Conservation (phyloP, 2,797 vertebrate genomes). For the Lerista edwardsae region DNA sequence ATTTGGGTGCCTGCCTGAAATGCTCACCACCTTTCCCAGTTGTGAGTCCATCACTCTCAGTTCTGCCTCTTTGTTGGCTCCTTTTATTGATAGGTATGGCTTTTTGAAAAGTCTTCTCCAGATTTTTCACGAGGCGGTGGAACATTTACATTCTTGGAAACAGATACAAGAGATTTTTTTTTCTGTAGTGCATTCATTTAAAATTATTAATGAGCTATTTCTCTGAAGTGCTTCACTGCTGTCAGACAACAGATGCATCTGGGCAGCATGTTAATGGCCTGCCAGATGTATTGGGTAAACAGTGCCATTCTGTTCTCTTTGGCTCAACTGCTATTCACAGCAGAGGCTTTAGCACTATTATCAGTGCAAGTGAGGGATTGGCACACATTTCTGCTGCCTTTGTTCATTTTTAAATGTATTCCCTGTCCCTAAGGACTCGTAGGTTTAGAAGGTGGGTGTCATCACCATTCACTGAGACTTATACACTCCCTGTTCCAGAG, state of each 20-base stretch:
- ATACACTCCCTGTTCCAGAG: constrained; percentile 11
- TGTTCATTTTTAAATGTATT: constrained; percentile 51
- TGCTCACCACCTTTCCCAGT: constrained; percentile 54
- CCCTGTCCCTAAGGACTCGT: constrained; percentile 57
- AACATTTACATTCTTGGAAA: constrained; percentile 44
- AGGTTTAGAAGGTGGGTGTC: constrained; percentile 45
- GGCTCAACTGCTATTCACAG: constrained; percentile 39
- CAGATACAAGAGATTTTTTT: constrained; percentile 60
- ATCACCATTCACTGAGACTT: constrained; percentile 32
- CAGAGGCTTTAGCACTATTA: constrained; percentile 31
- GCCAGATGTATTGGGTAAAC: constrained; percentile 53
- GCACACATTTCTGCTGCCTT: constrained; percentile 46
- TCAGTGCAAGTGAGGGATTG: constrained; percentile 54
- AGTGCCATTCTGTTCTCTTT: constrained; percentile 53
- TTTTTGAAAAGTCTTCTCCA: constrained; percentile 34
- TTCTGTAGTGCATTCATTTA: constrained; percentile 36
- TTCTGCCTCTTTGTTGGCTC: constrained; percentile 48
- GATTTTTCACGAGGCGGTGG: constrained; percentile 36
- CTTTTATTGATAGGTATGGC: background rate
- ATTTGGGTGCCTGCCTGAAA: constrained; percentile 54
- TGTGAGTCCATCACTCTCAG: constrained; percentile 56
- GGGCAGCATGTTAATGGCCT: constrained; percentile 27
- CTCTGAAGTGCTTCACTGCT: constrained; percentile 37
- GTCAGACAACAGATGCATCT: constrained; percentile 27
- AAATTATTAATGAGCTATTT: constrained; percentile 16